Conservation (phyloP, 2,797 vertebrate genomes). For the Ptychobarbus kaznakovi region DNA sequence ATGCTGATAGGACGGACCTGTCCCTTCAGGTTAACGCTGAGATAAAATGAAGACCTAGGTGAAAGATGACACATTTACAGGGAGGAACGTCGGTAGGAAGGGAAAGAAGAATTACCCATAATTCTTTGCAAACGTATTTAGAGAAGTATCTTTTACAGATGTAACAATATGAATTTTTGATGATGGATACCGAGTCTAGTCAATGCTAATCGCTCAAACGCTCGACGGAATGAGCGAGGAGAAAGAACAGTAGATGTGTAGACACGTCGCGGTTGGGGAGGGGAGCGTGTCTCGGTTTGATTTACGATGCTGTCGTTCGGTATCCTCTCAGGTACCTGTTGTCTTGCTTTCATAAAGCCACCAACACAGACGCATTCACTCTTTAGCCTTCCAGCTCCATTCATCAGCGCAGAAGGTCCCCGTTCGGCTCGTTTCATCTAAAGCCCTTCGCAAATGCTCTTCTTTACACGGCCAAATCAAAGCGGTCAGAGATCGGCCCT, state of each 20-base stretch:
- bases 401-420: conserved; percentile 55
- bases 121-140: conserved; percentile 28
- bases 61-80: conserved; percentile 40
- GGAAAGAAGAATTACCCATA: conserved; percentile 24
- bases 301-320: conserved; percentile 54
- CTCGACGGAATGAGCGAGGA: not conserved
- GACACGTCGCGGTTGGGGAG: conserved; percentile 27
- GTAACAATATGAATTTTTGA: conserved; percentile 30
- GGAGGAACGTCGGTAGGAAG: not conserved
- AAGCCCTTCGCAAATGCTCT: conserved; percentile 32
- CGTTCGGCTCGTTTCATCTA: conserved; percentile 58
- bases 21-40: conserved; percentile 53
- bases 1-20: conserved; percentile 54
- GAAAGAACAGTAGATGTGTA: conserved; percentile 37
- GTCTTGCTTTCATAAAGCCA: conserved; percentile 58
- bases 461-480: conserved; percentile 49
- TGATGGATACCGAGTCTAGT: conserved; percentile 18
- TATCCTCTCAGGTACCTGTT: conserved; percentile 53
- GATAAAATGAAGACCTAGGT: conserved; percentile 56
- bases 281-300: conserved; percentile 47
- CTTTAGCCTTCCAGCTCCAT: conserved; percentile 39
- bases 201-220: conserved; percentile 17
- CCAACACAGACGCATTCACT: conserved; percentile 50
- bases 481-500: conserved; percentile 54
- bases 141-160: conserved; percentile 35